Conservation (phyloP, 1,140 invertebrate species). For the Colletes latitarsis region DNA sequence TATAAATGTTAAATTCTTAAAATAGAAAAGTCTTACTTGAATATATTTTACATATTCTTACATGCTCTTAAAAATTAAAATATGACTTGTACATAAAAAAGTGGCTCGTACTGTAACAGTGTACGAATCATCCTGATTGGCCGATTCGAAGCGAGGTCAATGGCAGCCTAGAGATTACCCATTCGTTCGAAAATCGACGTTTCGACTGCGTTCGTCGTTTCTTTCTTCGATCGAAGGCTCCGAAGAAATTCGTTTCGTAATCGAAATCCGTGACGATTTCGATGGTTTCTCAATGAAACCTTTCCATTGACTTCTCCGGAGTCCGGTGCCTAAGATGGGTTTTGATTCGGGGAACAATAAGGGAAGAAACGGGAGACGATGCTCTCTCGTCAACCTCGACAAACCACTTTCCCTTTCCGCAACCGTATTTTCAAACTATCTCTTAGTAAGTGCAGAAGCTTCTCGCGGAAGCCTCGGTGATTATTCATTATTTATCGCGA, state of each 20-base stretch:
- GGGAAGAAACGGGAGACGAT: slow-evolving; percentile 28
- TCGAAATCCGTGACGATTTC: too few species aligned
- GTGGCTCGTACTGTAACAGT: not conserved
- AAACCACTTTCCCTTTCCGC: slow-evolving; percentile 56
- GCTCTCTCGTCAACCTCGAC: slow-evolving; percentile 37
- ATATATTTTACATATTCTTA: too few species aligned
- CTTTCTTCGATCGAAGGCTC: too few species aligned
- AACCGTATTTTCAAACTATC: slow-evolving; percentile 38
- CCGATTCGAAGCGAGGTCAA: not conserved
- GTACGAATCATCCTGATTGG: not conserved
- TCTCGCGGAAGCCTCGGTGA: not conserved
- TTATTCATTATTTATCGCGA: slow-evolving; percentile 1
- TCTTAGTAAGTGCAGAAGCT: slow-evolving; percentile 20
- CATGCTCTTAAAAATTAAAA: too few species aligned
- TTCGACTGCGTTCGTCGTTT: too few species aligned
- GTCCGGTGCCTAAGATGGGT: too few species aligned
- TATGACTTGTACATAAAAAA: not conserved
- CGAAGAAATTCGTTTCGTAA: too few species aligned
- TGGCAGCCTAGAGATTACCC: not conserved
- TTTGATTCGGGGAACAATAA: slow-evolving; percentile 2
- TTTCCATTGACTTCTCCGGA: too few species aligned
- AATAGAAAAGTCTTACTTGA: too few species aligned
- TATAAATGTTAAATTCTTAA: too few species aligned
- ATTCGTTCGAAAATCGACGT: too few species aligned
- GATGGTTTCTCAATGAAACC: too few species aligned